Evolutionary conservation across 2,888 invertebrate species (phyloP).

Genomic region (Yponomeuta malinellus): DNA sequence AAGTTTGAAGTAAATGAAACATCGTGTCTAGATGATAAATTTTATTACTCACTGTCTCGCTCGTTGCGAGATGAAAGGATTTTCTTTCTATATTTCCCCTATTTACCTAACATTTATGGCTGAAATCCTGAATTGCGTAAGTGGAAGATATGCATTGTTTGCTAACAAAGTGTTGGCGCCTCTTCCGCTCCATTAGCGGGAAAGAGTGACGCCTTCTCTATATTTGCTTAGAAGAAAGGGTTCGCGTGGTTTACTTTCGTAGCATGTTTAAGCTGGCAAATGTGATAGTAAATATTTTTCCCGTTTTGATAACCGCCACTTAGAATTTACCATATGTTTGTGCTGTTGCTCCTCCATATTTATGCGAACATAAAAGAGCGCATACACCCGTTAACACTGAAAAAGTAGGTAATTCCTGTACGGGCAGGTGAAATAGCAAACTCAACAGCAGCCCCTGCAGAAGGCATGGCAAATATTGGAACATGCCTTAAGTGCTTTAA

Average conservation of each 20-base stretch:
- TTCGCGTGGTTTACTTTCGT: slow-evolving; percentile 20
- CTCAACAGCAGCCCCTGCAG: slow-evolving; percentile 41
- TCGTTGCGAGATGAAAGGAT: background rate
- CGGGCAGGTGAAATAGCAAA: slow-evolving; percentile 48
- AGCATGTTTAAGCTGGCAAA: slow-evolving; percentile 18
- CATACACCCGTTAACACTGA: slow-evolving; percentile 14
- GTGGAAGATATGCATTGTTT: slow-evolving; percentile 43
- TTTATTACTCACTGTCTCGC: background rate
- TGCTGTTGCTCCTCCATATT: background rate
- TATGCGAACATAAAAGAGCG: background rate
- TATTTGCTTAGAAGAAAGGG: slow-evolving; percentile 35
- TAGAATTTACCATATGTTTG: background rate
- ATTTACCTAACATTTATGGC: slow-evolving; percentile 5
- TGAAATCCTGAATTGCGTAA: slow-evolving; percentile 30
- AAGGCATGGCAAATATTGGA: slow-evolving; percentile 72
- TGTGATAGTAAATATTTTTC: slow-evolving; percentile 12
- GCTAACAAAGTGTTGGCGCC: slow-evolving; percentile 34
- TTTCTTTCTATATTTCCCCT: background rate
- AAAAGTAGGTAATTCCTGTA: slow-evolving; percentile 22
- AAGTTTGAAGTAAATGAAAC: background rate
- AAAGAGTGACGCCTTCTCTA: slow-evolving; percentile 37
- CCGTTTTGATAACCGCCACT: slow-evolving; percentile 1
- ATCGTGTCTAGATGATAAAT: background rate
- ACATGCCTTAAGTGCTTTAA: slow-evolving; percentile 68
- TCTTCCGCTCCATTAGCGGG: slow-evolving; percentile 43